Evolutionary conservation across 2,888 invertebrate species (phyloP).

Genomic region (Serrognathus titanus): DNA sequence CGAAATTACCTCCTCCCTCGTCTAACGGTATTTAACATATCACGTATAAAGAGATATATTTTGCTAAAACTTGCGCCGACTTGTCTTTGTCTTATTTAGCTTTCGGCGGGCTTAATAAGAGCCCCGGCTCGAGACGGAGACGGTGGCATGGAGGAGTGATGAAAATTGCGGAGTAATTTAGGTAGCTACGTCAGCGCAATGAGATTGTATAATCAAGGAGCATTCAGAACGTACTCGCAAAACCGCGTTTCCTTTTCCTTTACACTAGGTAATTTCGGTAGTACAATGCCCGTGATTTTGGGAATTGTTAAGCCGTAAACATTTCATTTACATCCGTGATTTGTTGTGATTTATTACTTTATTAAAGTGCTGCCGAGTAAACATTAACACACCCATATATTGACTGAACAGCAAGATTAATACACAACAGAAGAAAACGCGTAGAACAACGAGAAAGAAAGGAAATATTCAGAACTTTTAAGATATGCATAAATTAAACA

Average conservation of each 20-base stretch:
- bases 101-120: conserved; percentile 18
- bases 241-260: conserved; percentile 27
- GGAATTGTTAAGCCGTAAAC: conserved; percentile 18
- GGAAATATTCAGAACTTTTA: too few relatives aligned
- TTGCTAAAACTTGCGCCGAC: background rate
- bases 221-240: conserved; percentile 24
- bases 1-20: conserved; percentile 19
- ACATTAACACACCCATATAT: too few relatives aligned
- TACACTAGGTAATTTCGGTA: conserved; percentile 17
- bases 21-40: conserved; percentile 26
- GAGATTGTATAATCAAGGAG: conserved; percentile 23
- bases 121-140: conserved; percentile 2
- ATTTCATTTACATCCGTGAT: conserved; percentile 12
- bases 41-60: conserved; percentile 17
- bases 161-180: conserved; percentile 20
- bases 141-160: conserved; percentile 8
- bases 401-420: too few relatives aligned
- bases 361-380: too few relatives aligned
- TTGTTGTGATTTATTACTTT: too few relatives aligned
- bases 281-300: conserved; percentile 20
- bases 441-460: too few relatives aligned
- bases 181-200: conserved; percentile 20
- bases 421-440: too few relatives aligned
- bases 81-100: background rate
- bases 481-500: too few relatives aligned